These are phyloP conservation scores for Nautilus pompilius DNA, from an alignment of 1,140 invertebrate genomes.

Conservation along the genomic window DNA sequence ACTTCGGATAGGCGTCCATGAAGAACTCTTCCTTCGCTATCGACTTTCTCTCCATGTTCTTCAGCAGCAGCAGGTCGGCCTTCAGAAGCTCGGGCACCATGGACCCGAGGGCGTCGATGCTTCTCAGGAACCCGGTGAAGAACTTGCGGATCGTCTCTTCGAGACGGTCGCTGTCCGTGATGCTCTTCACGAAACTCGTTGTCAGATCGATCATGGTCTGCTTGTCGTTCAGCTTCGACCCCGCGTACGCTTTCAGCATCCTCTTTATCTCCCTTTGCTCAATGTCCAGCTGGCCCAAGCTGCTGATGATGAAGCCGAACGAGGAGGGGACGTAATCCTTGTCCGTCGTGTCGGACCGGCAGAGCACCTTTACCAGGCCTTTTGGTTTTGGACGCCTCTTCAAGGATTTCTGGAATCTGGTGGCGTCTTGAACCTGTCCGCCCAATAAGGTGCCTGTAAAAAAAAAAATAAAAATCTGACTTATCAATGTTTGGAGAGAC, in stretches of 20 bases:
- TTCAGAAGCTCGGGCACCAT: constrained; percentile 37
- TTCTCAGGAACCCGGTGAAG: constrained; percentile 30
- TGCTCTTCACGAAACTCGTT: not conserved
- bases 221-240: not conserved
- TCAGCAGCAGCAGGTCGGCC: constrained; percentile 30
- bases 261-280: not conserved
- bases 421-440: not conserved
- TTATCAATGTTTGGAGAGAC: too few relatives aligned
- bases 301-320: not conserved
- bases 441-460: not conserved
- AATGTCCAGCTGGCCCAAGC: not conserved
- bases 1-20: constrained; percentile 23
- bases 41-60: constrained; percentile 23
- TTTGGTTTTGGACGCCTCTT: not conserved
- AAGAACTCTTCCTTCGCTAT: constrained; percentile 21
- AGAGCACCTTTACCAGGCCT: not conserved
- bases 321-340: not conserved
- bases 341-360: not conserved
- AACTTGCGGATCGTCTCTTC: constrained; percentile 21
- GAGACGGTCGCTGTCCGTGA: constrained; percentile 19
- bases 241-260: not conserved
- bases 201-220: not conserved
- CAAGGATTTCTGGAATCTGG: not conserved
- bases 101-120: constrained; percentile 27
- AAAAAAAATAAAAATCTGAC: not conserved